Evolutionary conservation across 64 coral and sea anemone species (phyloP).

Genomic region (Montipora efflorescens): DNA sequence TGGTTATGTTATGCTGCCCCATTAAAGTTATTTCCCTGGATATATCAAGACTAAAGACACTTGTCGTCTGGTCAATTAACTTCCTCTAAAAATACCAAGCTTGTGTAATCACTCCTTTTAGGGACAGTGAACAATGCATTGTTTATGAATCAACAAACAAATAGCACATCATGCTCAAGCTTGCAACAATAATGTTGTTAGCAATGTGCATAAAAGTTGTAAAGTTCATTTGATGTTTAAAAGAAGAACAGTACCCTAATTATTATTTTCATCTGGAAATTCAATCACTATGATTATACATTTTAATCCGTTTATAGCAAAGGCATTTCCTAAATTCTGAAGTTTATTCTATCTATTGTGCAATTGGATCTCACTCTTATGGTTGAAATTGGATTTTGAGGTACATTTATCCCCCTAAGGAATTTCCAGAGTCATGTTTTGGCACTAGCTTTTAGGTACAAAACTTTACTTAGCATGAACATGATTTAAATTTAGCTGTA

Average conservation of each 20-base stretch:
- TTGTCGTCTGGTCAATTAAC: neutral
- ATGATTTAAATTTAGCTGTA: no score
- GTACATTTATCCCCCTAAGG: no score
- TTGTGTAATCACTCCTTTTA: neutral
- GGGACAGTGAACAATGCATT: slow-evolving; percentile 1
- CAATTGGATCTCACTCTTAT: neutral
- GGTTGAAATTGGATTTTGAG: no score
- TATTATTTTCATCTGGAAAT: neutral
- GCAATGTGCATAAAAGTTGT: neutral
- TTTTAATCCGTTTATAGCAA: neutral
- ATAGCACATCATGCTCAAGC: neutral
- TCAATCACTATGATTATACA: neutral
- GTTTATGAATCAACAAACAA: neutral
- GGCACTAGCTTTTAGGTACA: no score
- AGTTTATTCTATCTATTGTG: neutral
- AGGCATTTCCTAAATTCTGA: neutral
- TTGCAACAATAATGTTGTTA: neutral
- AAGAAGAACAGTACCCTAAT: neutral
- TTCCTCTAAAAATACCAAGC: neutral
- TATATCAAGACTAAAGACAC: neutral
- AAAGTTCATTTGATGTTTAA: neutral
- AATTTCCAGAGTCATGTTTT: no score
- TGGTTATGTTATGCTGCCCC: neutral
- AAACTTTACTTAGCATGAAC: no score
- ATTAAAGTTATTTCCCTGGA: neutral